Evolutionary conservation across 2,113 vertebrate species (phyloP), one percentile per base, ranked within the genome.

Genomic region (Sorex fumeus): DNA sequence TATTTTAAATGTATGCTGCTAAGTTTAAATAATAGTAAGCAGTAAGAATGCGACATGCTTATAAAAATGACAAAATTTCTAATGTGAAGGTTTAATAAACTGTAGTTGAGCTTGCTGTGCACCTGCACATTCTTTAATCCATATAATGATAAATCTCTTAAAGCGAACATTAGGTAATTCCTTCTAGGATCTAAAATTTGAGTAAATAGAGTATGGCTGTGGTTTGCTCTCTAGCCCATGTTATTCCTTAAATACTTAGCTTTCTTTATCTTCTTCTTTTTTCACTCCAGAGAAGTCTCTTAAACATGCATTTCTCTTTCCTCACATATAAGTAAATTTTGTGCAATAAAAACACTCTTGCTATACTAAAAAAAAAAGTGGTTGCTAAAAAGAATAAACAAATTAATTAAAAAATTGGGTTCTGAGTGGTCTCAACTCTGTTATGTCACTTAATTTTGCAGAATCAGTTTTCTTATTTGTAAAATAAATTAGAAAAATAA

Each of bases 401-500:
- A 36, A 69, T 12, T 13, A 77, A 92, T 75, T 88, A 27, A 90
- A 16, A 88, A 62, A 79, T 18, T 70, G 34, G 32, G 5, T 47
- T 79, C 43, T 67, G 60, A 87, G 18, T 45, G 67, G 32, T n/a
- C 15, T 74, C 57, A 75, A 11, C 40, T 84, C 10, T 23, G 36
- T 69, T 32, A 53, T 36, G 12, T 72, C 32, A 93, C 40, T 82
- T 70, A 81, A 92, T 34, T 28, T 36, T 28, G 30, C 27, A 84
- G 62, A 66, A 90, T 93, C 66, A 45, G 12, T 70, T 95, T 93
- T 2, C 45, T 27, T 60, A 7, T 16, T 23, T 86, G 50, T 40
- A 70, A 88, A 76, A 92, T 30, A 60, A 85, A 53, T 82, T 80
- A 50, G 43, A 80, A 84, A 72, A 53, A 82, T n/a, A 57, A 94